Base-by-base conservation (phyloP, 2,888 invertebrate genomes). In the Meloe dianella region DNA sequence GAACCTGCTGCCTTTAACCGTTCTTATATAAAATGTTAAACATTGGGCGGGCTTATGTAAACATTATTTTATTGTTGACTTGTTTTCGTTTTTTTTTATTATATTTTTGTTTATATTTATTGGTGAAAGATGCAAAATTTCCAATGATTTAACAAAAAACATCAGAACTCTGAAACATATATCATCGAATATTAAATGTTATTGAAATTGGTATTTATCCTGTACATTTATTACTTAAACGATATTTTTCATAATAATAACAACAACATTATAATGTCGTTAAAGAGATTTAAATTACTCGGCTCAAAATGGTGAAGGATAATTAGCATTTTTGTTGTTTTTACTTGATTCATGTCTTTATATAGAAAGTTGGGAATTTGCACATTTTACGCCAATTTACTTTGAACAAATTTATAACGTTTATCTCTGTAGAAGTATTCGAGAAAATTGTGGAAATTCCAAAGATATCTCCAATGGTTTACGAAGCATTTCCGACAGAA, bases 1-100 rank as follows among this genome's bases (percentile, higher is more conserved):
- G 63, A 67, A 63, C 63, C 63, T 41, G 41, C 41, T n/a, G n/a
- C 41, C n/a, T 41, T 41, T n/a, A 41, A 41, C 41, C 41, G 41
- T 41, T 41, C 41, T 41, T 41, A 41, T 27, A 41, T 41, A 41
- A 41, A 41, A 41, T 41, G 41, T 41, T 41, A 41, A 41, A 41
- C 41, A 41, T 41, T 41, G 41, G 41, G 41, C 41, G 41, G 41
- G 41, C 17, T 41, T n/a, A n/a, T 41, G 41, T 41, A n/a, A 1
- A 41, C 17, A 7, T 41, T 41, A 41, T 41, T 41, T 41, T 41
- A n/a, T 41, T 41, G 41, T 41, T 41, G 17, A 41, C 41, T 41
- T 41, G 41, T 41, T 41, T 32, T 32, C 17, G 41, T 41, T 41
- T 6, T n/a, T n/a, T n/a, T n/a, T 41, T 41, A 1, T 41, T 41